Evolutionary conservation across 2,113 vertebrate species (phyloP), one percentile per base, ranked within the genome.

Genomic region (Leptosomus discolor): DNA sequence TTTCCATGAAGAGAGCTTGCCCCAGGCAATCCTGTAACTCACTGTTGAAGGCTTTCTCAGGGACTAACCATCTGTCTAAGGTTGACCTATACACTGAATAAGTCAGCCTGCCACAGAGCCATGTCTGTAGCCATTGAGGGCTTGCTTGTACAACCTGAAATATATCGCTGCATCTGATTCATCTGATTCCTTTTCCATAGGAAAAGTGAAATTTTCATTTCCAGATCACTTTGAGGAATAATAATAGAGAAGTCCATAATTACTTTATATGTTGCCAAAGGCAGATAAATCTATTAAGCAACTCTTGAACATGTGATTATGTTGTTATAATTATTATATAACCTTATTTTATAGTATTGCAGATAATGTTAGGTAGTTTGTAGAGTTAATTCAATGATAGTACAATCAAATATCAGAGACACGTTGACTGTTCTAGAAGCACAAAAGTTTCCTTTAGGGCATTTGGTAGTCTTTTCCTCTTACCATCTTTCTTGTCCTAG

Each of bases 11-110:
- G 73, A 83, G 12, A 88, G 6, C 24, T 96, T 92, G 92, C 96
- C 92, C 29, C 45, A 92, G 94, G 92, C 89, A 95, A n/a, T 91
- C 63, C 84, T 92, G 45, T 76, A 94, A 61, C 48, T 92, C 76
- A 73, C 60, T 87, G 21, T 79, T 79, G 73, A 92, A 82, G 83
- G 26, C 92, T 95, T 95, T 97, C 94, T 95, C 29, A 45, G 92
- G 94, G 83, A 91, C 65, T 30, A 92, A 48, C 86, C 92, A 94
- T 97, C 73, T 97, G 76, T 81, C 91, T 89, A 51, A 84, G 75
- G 29, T 8, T 97, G 81, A 96, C 87, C 83, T 95, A 96, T 90
- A 73, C 67, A 65, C 41, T 67, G 60, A 94, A 48, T 46, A 92
- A 80, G 69, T 68, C 88, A 90, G 79, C 46, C 82, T 95, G 90